phyloP scores from a whole-genome alignment of 2,888 invertebrate species.

The Branchipolynoe longqiensis region DNA sequence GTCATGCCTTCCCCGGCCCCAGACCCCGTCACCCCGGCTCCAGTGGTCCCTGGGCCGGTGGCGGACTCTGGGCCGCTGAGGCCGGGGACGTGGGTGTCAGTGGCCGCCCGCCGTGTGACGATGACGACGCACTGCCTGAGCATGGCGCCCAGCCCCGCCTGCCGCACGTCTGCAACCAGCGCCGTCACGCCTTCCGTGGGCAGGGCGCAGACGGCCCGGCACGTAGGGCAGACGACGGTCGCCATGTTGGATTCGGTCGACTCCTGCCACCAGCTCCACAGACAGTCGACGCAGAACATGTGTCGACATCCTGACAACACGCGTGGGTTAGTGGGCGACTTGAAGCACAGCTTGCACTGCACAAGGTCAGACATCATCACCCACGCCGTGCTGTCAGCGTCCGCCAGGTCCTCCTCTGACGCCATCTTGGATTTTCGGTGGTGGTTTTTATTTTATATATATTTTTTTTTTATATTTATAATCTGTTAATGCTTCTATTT shows the following conservation, averaged over 20 bases:
- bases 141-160: neutral
- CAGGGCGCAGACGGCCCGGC: slow-evolving; percentile 9
- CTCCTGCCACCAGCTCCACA: slow-evolving; percentile 49
- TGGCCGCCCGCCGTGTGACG: neutral
- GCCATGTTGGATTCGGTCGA: slow-evolving; percentile 37
- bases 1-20: slow-evolving; percentile 3
- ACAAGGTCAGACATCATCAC: slow-evolving; percentile 46
- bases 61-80: no score
- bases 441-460: neutral
- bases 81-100: neutral
- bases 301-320: slow-evolving; percentile 18
- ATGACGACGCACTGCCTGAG: slow-evolving; percentile 39
- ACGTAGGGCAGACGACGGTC: slow-evolving; percentile 20
- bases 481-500: neutral
- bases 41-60: slow-evolving; percentile 19
- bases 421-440: slow-evolving; percentile 2
- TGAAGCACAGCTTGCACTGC: slow-evolving; percentile 25
- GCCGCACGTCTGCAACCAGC: neutral
- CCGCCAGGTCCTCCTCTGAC: neutral
- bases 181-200: slow-evolving; percentile 37
- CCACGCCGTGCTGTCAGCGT: slow-evolving; percentile 22
- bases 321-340: neutral
- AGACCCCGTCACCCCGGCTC: neutral
- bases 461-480: neutral
- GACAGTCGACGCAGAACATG: slow-evolving; percentile 45